Base-by-base conservation (phyloP, 2,888 invertebrate genomes). In the Clepsis dumicolana region DNA sequence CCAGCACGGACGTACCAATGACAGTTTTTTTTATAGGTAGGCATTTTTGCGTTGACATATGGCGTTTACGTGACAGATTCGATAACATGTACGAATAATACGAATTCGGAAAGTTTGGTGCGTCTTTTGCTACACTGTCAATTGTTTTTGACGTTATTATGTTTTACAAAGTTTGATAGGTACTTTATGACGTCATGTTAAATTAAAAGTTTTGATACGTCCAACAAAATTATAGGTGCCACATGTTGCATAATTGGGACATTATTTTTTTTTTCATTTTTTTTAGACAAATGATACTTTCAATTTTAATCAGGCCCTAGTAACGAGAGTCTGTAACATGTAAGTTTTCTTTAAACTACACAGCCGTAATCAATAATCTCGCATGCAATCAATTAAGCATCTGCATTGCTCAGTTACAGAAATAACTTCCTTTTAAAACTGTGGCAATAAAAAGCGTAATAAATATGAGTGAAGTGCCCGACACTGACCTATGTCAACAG, bases 401-500 rank as follows among this genome's bases (percentile, higher is more conserved):
- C n/a, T 52, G 14, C 14, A 52, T 52, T 4, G 12, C 18, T n/a
- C 52, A 62, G 25, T 62, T 53, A 14, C 52, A 32, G n/a, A 16
- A 44, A 54, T 32, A 57, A 65, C 25, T 32, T 54, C 53, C 25
- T 70, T 65, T 60, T 38, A 65, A 62, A 67, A 63, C 44, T 32
- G 41, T 24, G 44, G 24, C 70, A 73, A 73, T 74, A 77, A 88
- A 88, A 87, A 83, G 81, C 76, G 75, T 73, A 78, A 81, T 80
- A 78, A 78, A 82, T 72, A 72, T 64, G 75, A 69, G 73, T 63
- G 71, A 71, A 75, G 75, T 76, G 79, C 76, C 82, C 86, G 86
- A 83, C 86, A 89, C 91, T 91, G 90, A 92, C 92, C 92, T 90
- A 89, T 87, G 91, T 90, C 90, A 92, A 92, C 88, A 87, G 54